Base-by-base conservation (phyloP, 1,140 invertebrate species). In the Calycopis cecrops region DNA sequence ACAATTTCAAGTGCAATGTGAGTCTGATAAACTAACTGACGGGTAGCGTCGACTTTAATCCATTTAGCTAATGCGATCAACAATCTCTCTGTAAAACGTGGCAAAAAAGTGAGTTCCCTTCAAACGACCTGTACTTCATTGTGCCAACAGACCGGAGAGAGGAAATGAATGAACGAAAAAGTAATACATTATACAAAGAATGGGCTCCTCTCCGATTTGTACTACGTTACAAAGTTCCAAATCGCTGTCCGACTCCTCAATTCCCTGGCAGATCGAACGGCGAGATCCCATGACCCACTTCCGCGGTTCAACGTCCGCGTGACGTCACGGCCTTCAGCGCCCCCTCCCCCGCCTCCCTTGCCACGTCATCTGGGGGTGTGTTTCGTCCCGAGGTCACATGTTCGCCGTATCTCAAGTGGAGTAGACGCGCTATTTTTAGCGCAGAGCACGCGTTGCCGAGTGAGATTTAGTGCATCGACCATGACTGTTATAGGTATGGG, bases 401-500 rank as follows among this genome's bases (percentile, higher is more conserved):
- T 71, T 63, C 51, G 60, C 60, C 66, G 70, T 38, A 50, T 44
- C 47, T 53, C 67, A 70, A 49, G 16, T 50, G 16, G 66, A 21
- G 28, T 65, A 55, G 67, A 69, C 77, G 74, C 71, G 62, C 42
- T 49, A 51, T 33, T 34, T 28, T 48, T 44, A 11, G 37, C 51
- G 48, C 37, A 28, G 34, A 52, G 55, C 50, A 47, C 16, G 12
- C 52, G 60, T 48, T 51, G 6, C 21, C 6, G 21, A 28, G 21
- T 65, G 65, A 62, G 52, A 66, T 62, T 64, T 48, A 57, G 63
- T 67, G 57, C 53, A 58, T 34, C 54, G 47, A 63, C 49, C 63
- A 90, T 90, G 88, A 86, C 87, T 64, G 84, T 90, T 62, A 77
- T 84, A 76, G 89, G 88, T 88, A 71, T 57, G 65, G 11, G 37